Percentiles rank a stretch among this genome's conserved stretches.
These are phyloP conservation scores for Azorinus chamasolen DNA, from an alignment of 2,888 invertebrate genomes.

Conservation along the genomic window DNA sequence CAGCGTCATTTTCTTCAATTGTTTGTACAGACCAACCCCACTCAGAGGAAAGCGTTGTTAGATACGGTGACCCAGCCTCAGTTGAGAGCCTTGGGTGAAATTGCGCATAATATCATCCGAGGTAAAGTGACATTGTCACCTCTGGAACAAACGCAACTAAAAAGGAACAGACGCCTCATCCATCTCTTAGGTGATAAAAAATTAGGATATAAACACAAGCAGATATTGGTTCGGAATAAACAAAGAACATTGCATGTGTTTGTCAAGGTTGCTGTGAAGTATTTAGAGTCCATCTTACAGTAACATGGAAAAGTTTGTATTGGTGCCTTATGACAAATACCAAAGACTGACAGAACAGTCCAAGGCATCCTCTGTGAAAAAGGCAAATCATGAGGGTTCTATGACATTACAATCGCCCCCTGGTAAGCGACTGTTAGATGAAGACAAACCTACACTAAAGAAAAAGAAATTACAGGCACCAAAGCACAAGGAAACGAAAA, in stretches of 20 bases:
- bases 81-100: constrained; percentile 31
- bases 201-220: constrained; percentile 11
- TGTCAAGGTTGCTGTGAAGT: constrained; percentile 18
- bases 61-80: constrained; percentile 26
- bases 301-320: constrained; percentile 29
- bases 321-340: constrained; percentile 36
- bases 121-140: constrained; percentile 9
- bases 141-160: constrained; percentile 7
- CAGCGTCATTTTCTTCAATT: constrained; percentile 32
- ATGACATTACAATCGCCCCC: too few relatives aligned
- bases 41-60: constrained; percentile 38
- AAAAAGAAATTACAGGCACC: too few relatives aligned
- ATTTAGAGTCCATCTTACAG: constrained; percentile 18
- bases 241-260: not conserved
- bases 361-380: too few relatives aligned
- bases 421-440: too few relatives aligned
- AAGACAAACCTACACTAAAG: too few relatives aligned
- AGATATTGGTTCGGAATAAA: constrained; percentile 5
- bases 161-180: constrained; percentile 20
- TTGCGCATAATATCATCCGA: constrained; percentile 20
- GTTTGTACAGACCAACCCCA: constrained; percentile 11
- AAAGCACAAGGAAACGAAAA: too few relatives aligned
- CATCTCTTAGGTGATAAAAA: constrained; percentile 18
- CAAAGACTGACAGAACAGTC: not conserved
- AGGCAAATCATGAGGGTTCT: too few relatives aligned